Conservation (phyloP, 2,797 vertebrate species). For the Gila robusta region DNA sequence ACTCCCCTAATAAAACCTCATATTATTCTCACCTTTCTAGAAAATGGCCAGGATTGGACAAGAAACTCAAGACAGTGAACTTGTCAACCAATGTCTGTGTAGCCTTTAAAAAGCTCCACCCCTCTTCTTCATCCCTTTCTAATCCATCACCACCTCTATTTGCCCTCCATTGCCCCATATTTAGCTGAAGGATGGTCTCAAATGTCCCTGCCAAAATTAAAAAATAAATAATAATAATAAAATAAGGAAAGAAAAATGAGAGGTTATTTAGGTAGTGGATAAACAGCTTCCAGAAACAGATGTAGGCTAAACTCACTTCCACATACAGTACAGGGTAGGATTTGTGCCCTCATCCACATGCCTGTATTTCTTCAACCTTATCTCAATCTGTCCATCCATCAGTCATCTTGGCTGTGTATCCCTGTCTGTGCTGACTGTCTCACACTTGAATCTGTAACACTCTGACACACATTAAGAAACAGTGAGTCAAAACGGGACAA, state of each 20-base stretch:
- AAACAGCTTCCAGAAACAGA: slow-evolving; percentile 70
- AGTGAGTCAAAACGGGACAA: slow-evolving; percentile 2
- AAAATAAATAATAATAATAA: slow-evolving; percentile 53
- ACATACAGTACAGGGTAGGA: slow-evolving; percentile 4
- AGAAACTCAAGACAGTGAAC: slow-evolving; percentile 51
- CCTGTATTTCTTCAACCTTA: slow-evolving; percentile 44
- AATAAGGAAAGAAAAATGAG: slow-evolving; percentile 55
- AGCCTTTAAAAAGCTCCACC: slow-evolving; percentile 53
- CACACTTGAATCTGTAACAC: background rate
- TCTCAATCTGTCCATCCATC: slow-evolving; percentile 58
- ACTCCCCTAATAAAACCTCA: slow-evolving; percentile 71
- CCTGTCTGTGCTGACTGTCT: background rate
- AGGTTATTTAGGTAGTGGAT: slow-evolving; percentile 76
- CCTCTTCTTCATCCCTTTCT: slow-evolving; percentile 65
- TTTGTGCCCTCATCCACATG: slow-evolving; percentile 25
- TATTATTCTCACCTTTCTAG: slow-evolving; percentile 48
- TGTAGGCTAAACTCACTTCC: slow-evolving; percentile 55
- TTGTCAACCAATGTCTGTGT: slow-evolving; percentile 73
- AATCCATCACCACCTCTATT: slow-evolving; percentile 61
- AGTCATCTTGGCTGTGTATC: background rate
- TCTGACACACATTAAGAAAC: background rate
- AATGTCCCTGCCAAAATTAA: slow-evolving; percentile 66
- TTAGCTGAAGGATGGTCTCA: slow-evolving; percentile 74
- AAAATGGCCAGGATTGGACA: slow-evolving; percentile 75
- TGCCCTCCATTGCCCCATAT: slow-evolving; percentile 71